Base-by-base conservation (phyloP, 2,888 invertebrate genomes). In the Copidosoma aretas region DNA sequence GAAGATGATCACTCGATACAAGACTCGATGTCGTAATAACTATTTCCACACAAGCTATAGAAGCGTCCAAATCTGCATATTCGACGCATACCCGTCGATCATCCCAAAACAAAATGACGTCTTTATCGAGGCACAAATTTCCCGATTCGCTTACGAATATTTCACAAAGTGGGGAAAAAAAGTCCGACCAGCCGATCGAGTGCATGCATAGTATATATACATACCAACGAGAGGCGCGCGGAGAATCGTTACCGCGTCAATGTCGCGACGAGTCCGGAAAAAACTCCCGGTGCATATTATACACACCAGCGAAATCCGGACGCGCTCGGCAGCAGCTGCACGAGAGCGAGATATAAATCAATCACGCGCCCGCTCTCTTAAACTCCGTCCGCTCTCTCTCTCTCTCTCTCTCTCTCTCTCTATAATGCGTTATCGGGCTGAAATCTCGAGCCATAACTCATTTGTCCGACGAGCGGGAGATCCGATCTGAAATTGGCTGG, bases 391-490 rank as follows among this genome's bases (percentile, higher is more conserved):
- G 46, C 15, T 15, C 46, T n/a, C n/a, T n/a, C n/a, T n/a, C n/a
- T n/a, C n/a, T n/a, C n/a, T n/a, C n/a, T n/a, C n/a, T n/a, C n/a
- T n/a, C n/a, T n/a, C n/a, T n/a, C n/a, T n/a, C n/a, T 14, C 32
- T 41, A 22, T 39, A 19, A 41, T 17, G 49, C 57, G 22, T 51
- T 57, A 57, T 39, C 46, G 39, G 57, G 57, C 32, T 64, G 39
- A 57, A 57, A 64, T 64, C 64, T 39, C 17, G 51, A 39, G 64
- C 64, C 25, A 58, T 64, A 58, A 64, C 25, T 64, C 64, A 64
- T 64, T 32, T 64, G 57, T 64, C 39, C 41, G 22, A 21, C n/a
- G n/a, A 17, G 51, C 51, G 1, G 32, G 22, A 17, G 57, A n/a
- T 17, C 24, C 51, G 24, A 54, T 24, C 32, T 25, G 49, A 32